These are phyloP conservation scores for Apodemia duryi DNA, from an alignment of 2,888 invertebrate genomes.

Conservation along the genomic window DNA sequence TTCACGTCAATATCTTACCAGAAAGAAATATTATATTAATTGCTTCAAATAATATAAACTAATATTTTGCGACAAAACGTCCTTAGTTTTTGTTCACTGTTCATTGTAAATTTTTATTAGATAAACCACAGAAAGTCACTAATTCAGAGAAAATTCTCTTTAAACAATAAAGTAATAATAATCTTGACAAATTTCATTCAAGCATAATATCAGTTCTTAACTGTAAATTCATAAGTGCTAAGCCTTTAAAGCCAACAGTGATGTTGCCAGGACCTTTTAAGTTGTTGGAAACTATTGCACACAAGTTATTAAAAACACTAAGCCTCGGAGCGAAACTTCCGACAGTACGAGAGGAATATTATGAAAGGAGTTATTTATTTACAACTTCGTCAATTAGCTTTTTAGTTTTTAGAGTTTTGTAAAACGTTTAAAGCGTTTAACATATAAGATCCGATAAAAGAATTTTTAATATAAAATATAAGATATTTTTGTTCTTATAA, in stretches of 20 bases:
- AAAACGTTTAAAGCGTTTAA: too few relatives aligned
- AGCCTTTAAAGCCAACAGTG: constrained; percentile 4
- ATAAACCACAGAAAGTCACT: not conserved
- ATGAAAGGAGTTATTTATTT: not conserved
- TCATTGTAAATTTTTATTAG: too few relatives aligned
- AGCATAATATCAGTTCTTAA: not conserved
- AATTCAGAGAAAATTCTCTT: not conserved
- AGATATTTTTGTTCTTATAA: too few relatives aligned
- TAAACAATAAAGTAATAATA: not conserved
- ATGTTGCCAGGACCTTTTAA: constrained; percentile 1
- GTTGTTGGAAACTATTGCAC: constrained; percentile 7
- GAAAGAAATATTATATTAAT: too few relatives aligned
- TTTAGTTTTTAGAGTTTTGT: too few relatives aligned
- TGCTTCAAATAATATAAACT: too few relatives aligned
- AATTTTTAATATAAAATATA: too few relatives aligned
- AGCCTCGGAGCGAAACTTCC: constrained; percentile 3
- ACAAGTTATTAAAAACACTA: constrained; percentile 11
- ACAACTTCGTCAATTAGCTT: too few relatives aligned
- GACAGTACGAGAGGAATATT: not conserved
- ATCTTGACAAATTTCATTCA: not conserved
- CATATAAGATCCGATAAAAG: too few relatives aligned
- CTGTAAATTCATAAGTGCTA: constrained; percentile 10
- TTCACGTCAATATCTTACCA: too few relatives aligned
- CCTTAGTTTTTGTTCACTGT: too few relatives aligned
- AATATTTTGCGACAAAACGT: too few relatives aligned